Conservation (phyloP, 2,888 invertebrate species). For the Standfussiana lucernea region DNA sequence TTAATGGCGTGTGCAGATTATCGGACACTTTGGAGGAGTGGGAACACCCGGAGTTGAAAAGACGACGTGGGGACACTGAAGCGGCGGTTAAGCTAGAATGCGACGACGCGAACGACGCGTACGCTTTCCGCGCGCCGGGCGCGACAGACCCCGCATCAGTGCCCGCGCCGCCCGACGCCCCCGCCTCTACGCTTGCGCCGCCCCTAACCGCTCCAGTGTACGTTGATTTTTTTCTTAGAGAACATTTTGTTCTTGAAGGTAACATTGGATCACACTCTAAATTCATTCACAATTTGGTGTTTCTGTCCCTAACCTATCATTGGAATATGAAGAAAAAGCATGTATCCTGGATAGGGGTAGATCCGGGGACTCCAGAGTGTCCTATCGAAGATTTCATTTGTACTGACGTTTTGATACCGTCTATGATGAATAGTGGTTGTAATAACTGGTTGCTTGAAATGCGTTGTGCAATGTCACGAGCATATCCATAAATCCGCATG, state of each 20-base stretch:
- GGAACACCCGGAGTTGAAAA: conserved; percentile 87
- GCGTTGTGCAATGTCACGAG: conserved; percentile 65
- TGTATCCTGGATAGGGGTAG: conserved; percentile 46
- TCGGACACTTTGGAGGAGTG: conserved; percentile 87
- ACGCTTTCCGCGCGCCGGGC: conserved; percentile 91
- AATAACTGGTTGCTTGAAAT: conserved; percentile 41
- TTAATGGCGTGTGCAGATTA: conserved; percentile 84
- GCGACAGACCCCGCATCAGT: conserved; percentile 75
- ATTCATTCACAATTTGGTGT: conserved; percentile 48
- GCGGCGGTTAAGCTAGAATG: conserved; percentile 93
- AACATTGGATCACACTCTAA: conserved; percentile 53
- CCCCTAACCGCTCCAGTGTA: conserved; percentile 74
- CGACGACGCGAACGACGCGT: conserved; percentile 93
- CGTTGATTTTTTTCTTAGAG: conserved; percentile 68
- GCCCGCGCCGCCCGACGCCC: conserved; percentile 63
- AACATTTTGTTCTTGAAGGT: conserved; percentile 51
- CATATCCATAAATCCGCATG: conserved; percentile 71
- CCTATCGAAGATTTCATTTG: conserved; percentile 48
- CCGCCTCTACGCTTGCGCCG: conserved; percentile 69
- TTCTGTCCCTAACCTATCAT: conserved; percentile 40
- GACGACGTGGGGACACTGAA: conserved; percentile 91
- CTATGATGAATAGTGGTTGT: conserved; percentile 6
- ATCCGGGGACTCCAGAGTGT: conserved; percentile 67
- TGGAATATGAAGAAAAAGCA: conserved; percentile 31
- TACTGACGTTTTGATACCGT: conserved; percentile 2